Base-by-base conservation (phyloP, 1,140 invertebrate species). In the Heliconius hermathena region DNA sequence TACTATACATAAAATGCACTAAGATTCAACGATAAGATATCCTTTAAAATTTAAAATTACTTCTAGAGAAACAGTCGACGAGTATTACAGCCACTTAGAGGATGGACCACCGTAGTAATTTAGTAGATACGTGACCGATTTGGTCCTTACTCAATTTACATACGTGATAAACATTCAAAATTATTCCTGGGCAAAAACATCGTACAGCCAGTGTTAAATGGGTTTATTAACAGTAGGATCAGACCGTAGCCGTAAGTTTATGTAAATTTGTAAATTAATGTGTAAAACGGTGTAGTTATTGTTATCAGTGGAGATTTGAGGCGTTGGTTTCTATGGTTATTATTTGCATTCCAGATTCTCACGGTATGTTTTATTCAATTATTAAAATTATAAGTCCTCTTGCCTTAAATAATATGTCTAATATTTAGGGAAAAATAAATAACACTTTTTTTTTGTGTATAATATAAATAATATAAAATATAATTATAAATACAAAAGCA, bases 241-340 rank as follows among this genome's bases (percentile, higher is more conserved):
- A 85, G 83, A 89, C 87, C 84, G 87, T 84, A 81, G 78, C 88
- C 79, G 86, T 88, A 84, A 83, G 85, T 87, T 85, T 78, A 74
- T 81, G 86, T 88, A 91, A 92, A 93, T 91, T 89, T 89, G 90
- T 87, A 87, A 89, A 91, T 91, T 87, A 87, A 88, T 85, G 82
- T 66, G 60, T 66, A 66, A 66, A 66, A 66, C 60, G 79, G 84
- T 79, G 81, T 84, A 81, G 84, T 89, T 88, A 89, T 85, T 85
- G 85, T 83, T 87, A 79, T 81, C 79, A 76, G 81, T 76, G 79
- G 82, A 76, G 78, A 80, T 77, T 82, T 82, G 76, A 72, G 60
- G 80, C 79, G 82, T 87, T 84, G 87, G 86, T 88, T 88, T 87
- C 78, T 83, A 76, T 80, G 78, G 83, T 86, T 83, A 83, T 78